Evolutionary conservation across 53 echinoderm and acorn worm genomes (phyloP).

Genomic region (Astropecten irregularis): DNA sequence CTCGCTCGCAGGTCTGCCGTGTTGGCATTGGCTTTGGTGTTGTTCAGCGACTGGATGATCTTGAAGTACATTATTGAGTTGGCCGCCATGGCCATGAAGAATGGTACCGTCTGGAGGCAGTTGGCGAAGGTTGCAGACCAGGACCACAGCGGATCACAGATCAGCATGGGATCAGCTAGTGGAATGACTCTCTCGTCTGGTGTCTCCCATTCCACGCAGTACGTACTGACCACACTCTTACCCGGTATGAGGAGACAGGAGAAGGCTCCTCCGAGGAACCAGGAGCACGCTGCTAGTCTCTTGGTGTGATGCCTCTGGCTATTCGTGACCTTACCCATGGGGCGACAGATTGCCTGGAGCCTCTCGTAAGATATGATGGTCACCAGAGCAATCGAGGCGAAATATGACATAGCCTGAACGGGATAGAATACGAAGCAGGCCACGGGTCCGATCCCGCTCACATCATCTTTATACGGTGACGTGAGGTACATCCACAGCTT

Average conservation of each 20-base stretch:
- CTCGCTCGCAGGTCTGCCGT: slow-evolving; percentile 38
- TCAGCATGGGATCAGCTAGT: not conserved
- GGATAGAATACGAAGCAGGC: slow-evolving; percentile 48
- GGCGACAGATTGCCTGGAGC: slow-evolving; percentile 82
- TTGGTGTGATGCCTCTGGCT: slow-evolving; percentile 66
- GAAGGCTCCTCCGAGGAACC: slow-evolving; percentile 59
- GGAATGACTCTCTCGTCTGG: not conserved
- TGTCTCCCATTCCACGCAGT: slow-evolving; percentile 64
- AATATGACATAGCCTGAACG: slow-evolving; percentile 44
- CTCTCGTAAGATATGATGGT: slow-evolving; percentile 82
- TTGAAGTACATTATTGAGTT: slow-evolving; percentile 39
- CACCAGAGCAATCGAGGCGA: slow-evolving; percentile 77
- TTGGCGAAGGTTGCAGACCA: slow-evolving; percentile 27
- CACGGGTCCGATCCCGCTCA: slow-evolving; percentile 23
- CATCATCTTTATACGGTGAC: slow-evolving; percentile 59
- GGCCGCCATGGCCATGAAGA: slow-evolving; percentile 49
- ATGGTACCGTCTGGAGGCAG: slow-evolving; percentile 46
- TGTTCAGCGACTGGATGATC: slow-evolving; percentile 43
- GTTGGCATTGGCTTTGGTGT: slow-evolving; percentile 21
- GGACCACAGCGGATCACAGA: slow-evolving; percentile 32
- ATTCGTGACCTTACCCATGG: slow-evolving; percentile 62
- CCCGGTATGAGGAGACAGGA: slow-evolving; percentile 72
- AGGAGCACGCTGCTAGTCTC: slow-evolving; percentile 57
- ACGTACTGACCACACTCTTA: slow-evolving; percentile 8
- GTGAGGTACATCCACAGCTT: slow-evolving; percentile 68